Base-by-base conservation (phyloP, 1,140 invertebrate species). In the Eufriesea mexicana region DNA sequence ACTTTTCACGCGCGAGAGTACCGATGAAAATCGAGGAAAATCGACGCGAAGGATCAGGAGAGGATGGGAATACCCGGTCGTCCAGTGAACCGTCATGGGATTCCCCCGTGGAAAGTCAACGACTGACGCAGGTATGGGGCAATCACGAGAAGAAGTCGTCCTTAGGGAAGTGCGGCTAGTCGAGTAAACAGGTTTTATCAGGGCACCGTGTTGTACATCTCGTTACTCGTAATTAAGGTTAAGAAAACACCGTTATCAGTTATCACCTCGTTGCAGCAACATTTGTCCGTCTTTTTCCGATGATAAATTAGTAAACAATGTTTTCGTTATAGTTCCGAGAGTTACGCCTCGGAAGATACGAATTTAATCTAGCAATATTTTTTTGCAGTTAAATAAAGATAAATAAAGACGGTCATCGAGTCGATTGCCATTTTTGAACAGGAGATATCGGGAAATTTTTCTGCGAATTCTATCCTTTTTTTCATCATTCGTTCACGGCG, bases 71-170 rank as follows among this genome's bases (percentile, higher is more conserved):
- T 35, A 35, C 35, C 35, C 35, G 35, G 35, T 35, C 35, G 35
- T 35, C 1, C 64, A 18, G 10, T 28, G 68, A 61, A 77, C 62
- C 62, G 18, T n/a, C 16, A 59, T 23, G 76, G 76, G 66, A 79
- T 61, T 79, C 45, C 45, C n/a, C 23, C 5, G 42, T 2, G 14
- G 23, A 25, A 25, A 47, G 72, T 61, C 42, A 61, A 59, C 7
- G 20, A 70, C 61, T 61, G n/a, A 9, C 8, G 42, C 10, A 10
- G 47, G 20, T 23, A 59, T 35, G 25, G n/a, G 28, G n/a, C 6
- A 18, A 2, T 9, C 42, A 5, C 9, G 28, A 55, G 42, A 42
- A 20, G 28, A 55, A 71, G 51, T 71, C 25, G 16, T 28, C 28
- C 6, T 55, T 28, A 42, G 4, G 68, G 8, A 55, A 35, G 42